Evolutionary conservation across 1,140 invertebrate genomes (phyloP).

Genomic region (Ostrea edulis): DNA sequence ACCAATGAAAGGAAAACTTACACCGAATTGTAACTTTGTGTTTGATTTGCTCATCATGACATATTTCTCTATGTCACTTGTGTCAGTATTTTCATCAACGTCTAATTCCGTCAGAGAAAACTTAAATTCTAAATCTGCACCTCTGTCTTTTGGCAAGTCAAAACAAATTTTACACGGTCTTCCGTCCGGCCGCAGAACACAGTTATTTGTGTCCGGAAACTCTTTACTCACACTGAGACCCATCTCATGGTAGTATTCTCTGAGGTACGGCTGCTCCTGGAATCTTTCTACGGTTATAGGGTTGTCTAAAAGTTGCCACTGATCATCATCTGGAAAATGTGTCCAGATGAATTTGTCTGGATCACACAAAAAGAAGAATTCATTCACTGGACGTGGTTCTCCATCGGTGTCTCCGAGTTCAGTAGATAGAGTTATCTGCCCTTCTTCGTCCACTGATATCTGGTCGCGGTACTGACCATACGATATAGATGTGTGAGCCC

Average conservation of each 20-base stretch:
- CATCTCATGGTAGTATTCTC: conserved; percentile 59
- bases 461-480: conserved; percentile 37
- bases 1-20: conserved; percentile 51
- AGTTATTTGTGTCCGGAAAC: conserved; percentile 29
- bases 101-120: background rate
- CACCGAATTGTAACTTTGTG: conserved; percentile 33
- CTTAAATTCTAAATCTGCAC: conserved; percentile 38
- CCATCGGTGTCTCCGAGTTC: conserved; percentile 6
- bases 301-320: conserved; percentile 66
- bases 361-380: conserved; percentile 63
- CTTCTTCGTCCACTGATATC: conserved; percentile 43
- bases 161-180: background rate
- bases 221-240: conserved; percentile 32
- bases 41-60: conserved; percentile 50
- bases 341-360: conserved; percentile 64
- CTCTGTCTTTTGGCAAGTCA: conserved; percentile 24
- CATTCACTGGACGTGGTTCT: conserved; percentile 44
- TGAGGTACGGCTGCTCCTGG: conserved; percentile 61
- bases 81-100: background rate
- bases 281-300: conserved; percentile 61
- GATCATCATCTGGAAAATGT: conserved; percentile 67
- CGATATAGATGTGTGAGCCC: conserved; percentile 33
- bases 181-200: conserved; percentile 40
- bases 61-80: conserved; percentile 8
- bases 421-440: conserved; percentile 18